Conservation (phyloP, 1,140 invertebrate genomes). For the Neodiprion virginianus region DNA sequence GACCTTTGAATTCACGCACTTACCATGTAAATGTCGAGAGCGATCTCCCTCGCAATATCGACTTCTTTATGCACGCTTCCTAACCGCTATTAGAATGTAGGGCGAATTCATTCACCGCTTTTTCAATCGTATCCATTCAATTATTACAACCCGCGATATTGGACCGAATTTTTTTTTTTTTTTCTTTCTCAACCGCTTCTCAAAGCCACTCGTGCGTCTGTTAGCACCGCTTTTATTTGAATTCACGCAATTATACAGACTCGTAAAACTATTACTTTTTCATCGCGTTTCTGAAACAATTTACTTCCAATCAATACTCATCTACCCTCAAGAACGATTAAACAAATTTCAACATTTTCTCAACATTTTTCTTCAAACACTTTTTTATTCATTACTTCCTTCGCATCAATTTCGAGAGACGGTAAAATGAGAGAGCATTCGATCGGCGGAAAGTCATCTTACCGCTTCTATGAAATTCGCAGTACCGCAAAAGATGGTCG, state of each 20-base stretch:
- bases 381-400: background rate
- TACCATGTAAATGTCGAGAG: conserved; percentile 7
- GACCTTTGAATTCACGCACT: background rate
- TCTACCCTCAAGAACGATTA: no score
- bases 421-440: conserved; percentile 17
- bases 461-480: conserved; percentile 21
- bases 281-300: no score
- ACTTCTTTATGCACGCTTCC: no score
- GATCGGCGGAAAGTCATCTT: conserved; percentile 40
- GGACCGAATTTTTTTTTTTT: background rate
- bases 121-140: no score
- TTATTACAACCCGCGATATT: no score
- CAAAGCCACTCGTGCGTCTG: no score
- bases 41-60: background rate
- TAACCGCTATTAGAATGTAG: background rate
- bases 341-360: no score
- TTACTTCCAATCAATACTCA: no score
- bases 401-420: background rate
- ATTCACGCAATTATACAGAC: no score
- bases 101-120: no score
- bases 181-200: background rate
- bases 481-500: conserved; percentile 18
- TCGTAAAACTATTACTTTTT: no score
- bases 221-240: no score
- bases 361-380: background rate